Evolutionary conservation across 2,797 vertebrate genomes (phyloP).

Genomic region (Perodicticus potto): DNA sequence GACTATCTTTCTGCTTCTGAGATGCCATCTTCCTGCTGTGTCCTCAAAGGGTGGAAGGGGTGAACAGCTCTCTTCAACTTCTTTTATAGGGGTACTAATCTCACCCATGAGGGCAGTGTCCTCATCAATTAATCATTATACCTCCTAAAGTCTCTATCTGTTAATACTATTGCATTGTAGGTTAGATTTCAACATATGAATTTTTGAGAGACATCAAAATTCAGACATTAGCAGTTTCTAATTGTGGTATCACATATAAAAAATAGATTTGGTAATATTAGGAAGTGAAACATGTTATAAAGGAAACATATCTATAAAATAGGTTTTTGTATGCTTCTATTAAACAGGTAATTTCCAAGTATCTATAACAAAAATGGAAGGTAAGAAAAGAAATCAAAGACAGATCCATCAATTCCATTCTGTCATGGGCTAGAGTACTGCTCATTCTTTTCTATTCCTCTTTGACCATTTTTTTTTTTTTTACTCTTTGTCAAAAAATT

Average conservation of each 20-base stretch:
- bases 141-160: too few species aligned
- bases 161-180: not conserved
- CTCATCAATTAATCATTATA: not conserved
- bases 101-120: too few species aligned
- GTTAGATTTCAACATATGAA: not conserved
- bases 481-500: conserved; percentile 13
- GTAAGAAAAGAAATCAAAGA: not conserved
- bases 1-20: not conserved
- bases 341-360: not conserved
- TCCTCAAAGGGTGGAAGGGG: not conserved
- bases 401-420: not conserved
- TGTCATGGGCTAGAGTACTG: not conserved
- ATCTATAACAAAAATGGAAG: not conserved
- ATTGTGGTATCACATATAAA: not conserved
- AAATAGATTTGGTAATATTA: not conserved
- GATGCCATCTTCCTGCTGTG: not conserved
- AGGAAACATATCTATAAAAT: not conserved
- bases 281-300: not conserved
- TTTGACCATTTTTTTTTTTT: not conserved
- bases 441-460: not conserved
- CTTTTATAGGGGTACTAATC: not conserved
- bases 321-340: not conserved
- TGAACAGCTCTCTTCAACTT: not conserved
- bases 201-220: not conserved
- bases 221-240: not conserved